Percentiles rank a stretch among this genome's conserved stretches.
Conservation (phyloP, 2,888 invertebrate species). For the Pollenia griseotomentosa region DNA sequence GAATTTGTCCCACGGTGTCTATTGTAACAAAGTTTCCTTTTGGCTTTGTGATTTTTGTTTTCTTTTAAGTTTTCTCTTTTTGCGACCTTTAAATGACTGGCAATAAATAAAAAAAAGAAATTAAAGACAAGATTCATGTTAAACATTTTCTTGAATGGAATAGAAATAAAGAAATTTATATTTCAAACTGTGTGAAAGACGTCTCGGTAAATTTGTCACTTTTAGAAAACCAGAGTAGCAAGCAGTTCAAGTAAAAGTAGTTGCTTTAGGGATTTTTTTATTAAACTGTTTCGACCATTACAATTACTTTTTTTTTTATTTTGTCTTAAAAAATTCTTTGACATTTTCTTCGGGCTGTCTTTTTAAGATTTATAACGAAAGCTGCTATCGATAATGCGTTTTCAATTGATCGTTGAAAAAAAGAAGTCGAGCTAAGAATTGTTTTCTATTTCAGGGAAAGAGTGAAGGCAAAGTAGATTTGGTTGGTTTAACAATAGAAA, state of each 20-base stretch:
- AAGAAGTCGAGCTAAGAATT: not conserved
- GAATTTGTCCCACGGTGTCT: slow-evolving; percentile 21
- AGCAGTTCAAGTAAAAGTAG: too few relatives aligned
- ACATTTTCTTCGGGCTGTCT: not conserved
- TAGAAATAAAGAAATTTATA: slow-evolving; percentile 29
- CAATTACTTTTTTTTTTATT: not conserved
- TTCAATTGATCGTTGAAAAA: slow-evolving; percentile 56
- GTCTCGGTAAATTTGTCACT: slow-evolving; percentile 53
- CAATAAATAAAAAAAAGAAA: slow-evolving; percentile 49
- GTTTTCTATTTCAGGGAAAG: not conserved
- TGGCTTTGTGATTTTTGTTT: too few relatives aligned
- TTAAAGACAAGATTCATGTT: not conserved
- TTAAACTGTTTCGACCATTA: slow-evolving; percentile 63
- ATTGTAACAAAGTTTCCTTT: too few relatives aligned
- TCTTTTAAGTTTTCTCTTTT: not conserved
- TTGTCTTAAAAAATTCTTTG: slow-evolving; percentile 11
- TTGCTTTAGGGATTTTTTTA: not conserved
- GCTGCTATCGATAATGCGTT: slow-evolving; percentile 57
- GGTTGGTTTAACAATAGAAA: slow-evolving; percentile 63
- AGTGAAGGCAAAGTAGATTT: slow-evolving; percentile 52
- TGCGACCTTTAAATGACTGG: slow-evolving; percentile 41
- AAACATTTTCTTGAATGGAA: slow-evolving; percentile 13
- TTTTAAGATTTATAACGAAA: slow-evolving; percentile 53
- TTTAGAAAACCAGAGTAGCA: not conserved
- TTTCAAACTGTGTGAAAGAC: slow-evolving; percentile 19